Evolutionary conservation across 2,113 vertebrate genomes (phyloP).

Genomic region (Sula dactylatra): DNA sequence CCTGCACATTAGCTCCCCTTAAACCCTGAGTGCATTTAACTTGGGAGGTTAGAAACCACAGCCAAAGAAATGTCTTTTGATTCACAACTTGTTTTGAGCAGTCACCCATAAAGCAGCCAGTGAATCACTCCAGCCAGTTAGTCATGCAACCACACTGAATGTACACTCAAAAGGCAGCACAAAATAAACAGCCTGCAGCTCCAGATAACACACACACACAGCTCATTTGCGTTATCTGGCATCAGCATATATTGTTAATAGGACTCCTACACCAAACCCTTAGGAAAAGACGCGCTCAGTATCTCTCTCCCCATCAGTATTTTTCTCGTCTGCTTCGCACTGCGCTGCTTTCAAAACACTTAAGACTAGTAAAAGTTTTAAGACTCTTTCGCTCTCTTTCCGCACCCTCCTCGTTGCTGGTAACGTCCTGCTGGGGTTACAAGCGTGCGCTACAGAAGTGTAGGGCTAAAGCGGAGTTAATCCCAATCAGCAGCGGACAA

Average conservation of each 20-base stretch:
- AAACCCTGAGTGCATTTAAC: conserved; percentile 55
- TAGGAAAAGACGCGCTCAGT: background rate
- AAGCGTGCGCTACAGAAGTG: background rate
- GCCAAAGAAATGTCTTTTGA: conserved; percentile 67
- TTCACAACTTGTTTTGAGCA: conserved; percentile 71
- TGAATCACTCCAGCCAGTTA: conserved; percentile 69
- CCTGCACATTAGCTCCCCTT: conserved; percentile 44
- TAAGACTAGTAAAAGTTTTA: background rate
- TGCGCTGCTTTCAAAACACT: conserved; percentile 13
- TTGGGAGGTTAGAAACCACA: conserved; percentile 59
- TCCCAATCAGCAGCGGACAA: background rate
- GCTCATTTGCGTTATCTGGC: conserved; percentile 51
- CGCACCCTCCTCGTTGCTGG: background rate
- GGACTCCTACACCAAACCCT: conserved; percentile 46
- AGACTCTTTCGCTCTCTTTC: background rate
- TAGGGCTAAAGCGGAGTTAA: background rate
- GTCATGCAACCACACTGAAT: conserved; percentile 61
- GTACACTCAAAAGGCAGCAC: conserved; percentile 41
- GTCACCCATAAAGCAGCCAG: conserved; percentile 58
- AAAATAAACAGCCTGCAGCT: conserved; percentile 64
- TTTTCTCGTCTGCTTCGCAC: background rate
- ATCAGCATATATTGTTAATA: conserved; percentile 25
- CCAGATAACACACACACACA: conserved; percentile 44
- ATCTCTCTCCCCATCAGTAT: conserved; percentile 37
- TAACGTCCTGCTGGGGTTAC: background rate